These are phyloP conservation scores for Lepidocyrtinus sp. DNA, from an alignment of 2,888 invertebrate species.

Conservation along the genomic window DNA sequence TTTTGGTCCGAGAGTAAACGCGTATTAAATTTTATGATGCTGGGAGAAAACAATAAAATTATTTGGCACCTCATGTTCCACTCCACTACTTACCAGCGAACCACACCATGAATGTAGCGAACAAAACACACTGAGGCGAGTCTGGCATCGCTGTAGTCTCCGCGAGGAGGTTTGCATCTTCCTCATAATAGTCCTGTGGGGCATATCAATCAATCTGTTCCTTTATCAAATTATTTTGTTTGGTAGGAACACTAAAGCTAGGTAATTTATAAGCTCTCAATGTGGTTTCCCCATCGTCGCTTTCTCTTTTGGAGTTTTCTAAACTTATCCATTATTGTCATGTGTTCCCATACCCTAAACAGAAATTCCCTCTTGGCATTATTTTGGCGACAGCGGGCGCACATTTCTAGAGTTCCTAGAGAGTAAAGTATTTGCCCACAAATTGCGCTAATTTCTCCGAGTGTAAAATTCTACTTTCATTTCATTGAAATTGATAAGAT, in stretches of 20 bases:
- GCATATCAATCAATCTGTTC: constrained; percentile 65
- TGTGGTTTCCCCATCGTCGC: constrained; percentile 19
- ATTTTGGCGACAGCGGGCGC: too few species aligned
- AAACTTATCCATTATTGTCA: constrained; percentile 53
- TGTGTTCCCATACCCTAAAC: too few species aligned
- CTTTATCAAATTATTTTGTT: constrained; percentile 61
- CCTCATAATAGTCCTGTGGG: constrained; percentile 70
- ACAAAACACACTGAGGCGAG: constrained; percentile 90
- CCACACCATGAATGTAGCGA: constrained; percentile 95
- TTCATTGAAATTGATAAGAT: too few species aligned
- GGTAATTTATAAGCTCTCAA: too few species aligned
- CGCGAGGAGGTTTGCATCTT: constrained; percentile 69
- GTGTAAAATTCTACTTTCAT: too few species aligned
- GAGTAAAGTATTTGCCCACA: too few species aligned
- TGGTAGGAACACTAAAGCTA: too few species aligned
- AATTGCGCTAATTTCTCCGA: too few species aligned
- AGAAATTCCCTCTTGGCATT: too few species aligned
- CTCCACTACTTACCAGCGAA: constrained; percentile 77
- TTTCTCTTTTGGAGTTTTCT: constrained; percentile 43
- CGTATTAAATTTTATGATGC: neutral
- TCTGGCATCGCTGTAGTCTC: constrained; percentile 83
- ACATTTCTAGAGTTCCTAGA: too few species aligned
- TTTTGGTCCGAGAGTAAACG: neutral
- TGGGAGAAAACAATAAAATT: neutral
- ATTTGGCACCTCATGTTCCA: constrained; percentile 5